Evolutionary conservation across 2,797 vertebrate genomes (phyloP), one percentile per base, ranked within the genome.

Genomic region (Margarornis squamiger): DNA sequence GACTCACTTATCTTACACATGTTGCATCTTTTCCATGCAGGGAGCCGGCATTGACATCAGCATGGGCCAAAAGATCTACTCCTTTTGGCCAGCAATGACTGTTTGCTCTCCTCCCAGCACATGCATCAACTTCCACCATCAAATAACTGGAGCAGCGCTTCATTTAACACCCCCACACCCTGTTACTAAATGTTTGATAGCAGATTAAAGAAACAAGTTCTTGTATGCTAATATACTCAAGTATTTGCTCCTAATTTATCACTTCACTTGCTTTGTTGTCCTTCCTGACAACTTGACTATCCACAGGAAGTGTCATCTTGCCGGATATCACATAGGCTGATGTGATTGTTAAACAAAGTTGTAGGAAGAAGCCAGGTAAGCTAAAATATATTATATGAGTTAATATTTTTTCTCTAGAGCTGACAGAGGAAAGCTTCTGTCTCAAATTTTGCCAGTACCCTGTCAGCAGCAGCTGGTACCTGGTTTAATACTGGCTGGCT

Each of bases 1-100:
- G 94, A 96, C 89, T 97, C 93, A 95, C 78, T 93, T 92, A 91
- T 92, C 91, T 91, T 74, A 83, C 92, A 92, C 84, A 82, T 83
- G 91, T 95, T 95, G 68, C 91, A 88, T 96, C 92, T 93, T 96
- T 96, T 96, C 91, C 93, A 66, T 92, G 75, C 57, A 61, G 61
- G 86, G 75, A 92, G 61, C 84, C 65, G 52, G 86, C 89, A 89
- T 48, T 96, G 94, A 95, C 93, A 96, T 96, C 81, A 96, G 55
- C 75, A 83, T 23, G 83, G 65, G 68, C 0, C 9, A 36, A 22
- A 85, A 66, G 80, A 74, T 43, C 77, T 80, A 57, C 46, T 89
- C 67, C 67, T 0, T 0, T 71, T 74, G 91, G 63, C 93, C 78
- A 48, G 71, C 52, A 38, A 49, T 10, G 51, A 17, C 55, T 71